Conservation (phyloP, 2,888 invertebrate genomes). For the Eilema sororculum region DNA sequence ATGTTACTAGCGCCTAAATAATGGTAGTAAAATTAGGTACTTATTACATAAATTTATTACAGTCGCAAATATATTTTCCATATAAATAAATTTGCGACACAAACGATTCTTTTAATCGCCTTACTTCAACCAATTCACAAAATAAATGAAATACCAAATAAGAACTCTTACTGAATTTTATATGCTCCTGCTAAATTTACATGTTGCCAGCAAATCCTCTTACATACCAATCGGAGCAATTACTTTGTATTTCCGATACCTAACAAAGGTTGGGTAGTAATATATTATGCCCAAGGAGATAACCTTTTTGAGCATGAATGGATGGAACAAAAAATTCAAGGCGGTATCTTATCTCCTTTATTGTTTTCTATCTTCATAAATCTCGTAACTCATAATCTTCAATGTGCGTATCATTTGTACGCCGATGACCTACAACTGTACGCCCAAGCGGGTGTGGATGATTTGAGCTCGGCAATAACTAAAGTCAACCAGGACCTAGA, state of each 20-base stretch:
- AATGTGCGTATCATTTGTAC: too few species aligned
- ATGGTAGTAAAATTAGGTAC: too few species aligned
- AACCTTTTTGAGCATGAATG: not conserved
- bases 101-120: not conserved
- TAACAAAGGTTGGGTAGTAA: conserved; percentile 4
- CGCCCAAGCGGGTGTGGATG: too few species aligned
- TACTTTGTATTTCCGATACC: conserved; percentile 1
- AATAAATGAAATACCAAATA: not conserved
- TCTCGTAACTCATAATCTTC: too few species aligned
- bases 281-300: not conserved
- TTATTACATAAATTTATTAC: too few species aligned
- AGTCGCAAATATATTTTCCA: not conserved
- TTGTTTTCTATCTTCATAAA: too few species aligned
- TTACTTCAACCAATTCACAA: conserved; percentile 2
- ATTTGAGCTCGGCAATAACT: too few species aligned
- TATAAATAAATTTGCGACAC: not conserved
- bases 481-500: too few species aligned
- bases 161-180: not conserved
- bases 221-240: not conserved
- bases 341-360: too few species aligned
- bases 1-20: too few species aligned
- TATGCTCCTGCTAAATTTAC: not conserved
- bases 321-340: too few species aligned
- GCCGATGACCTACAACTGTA: too few species aligned
- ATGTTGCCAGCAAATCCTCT: not conserved